Base-by-base conservation (phyloP, 2,888 invertebrate species). In the Incurvaria masculella region DNA sequence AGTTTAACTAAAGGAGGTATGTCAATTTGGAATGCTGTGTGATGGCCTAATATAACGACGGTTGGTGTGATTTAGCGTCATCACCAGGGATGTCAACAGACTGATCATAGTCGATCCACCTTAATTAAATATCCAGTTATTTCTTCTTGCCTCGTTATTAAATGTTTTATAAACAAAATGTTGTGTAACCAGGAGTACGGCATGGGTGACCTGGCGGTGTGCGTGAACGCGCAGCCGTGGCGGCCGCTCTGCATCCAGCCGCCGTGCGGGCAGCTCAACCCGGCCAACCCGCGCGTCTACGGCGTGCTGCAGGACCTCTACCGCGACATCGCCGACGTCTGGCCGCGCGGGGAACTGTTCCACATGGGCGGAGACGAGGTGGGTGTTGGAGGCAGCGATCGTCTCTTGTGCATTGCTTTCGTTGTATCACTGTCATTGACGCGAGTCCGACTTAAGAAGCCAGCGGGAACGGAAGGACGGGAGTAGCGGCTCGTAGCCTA, bases 281-380 rank as follows among this genome's bases (percentile, higher is more conserved):
- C 91, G 0, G 79, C 86, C 2, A 92, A 92, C 66, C 78, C 82
- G 0, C 81, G 84, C 47, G 76, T 89, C 55, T 90, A 88, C 65
- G 65, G 71, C 1, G 81, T 90, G 2, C 70, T 93, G 23, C 72
- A 81, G 27, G 80, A 85, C 51, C 68, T 93, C n/a, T 91, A 89
- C 62, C 72, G 68, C 49, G 89, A 90, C 57, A 73, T 89, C 11
- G 72, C 83, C 0, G 82, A 84, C 14, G 58, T 81, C 2, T 65
- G 85, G 42, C 82, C 83, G 0, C 66, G 76, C 10, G 81, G 81
- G 0, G 83, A 84, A 44, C 68, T 84, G 2, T 80, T 93, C 46
- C 93, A 93, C 62, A 85, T 92, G 83, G 93, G 93, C 2, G 93
- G 92, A 0, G 92, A 94, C 66, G 92, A 92, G 79, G 90, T 90